phyloP scores from a whole-genome alignment of 2,113 vertebrate genomes.

The Aegithalos caudatus region DNA sequence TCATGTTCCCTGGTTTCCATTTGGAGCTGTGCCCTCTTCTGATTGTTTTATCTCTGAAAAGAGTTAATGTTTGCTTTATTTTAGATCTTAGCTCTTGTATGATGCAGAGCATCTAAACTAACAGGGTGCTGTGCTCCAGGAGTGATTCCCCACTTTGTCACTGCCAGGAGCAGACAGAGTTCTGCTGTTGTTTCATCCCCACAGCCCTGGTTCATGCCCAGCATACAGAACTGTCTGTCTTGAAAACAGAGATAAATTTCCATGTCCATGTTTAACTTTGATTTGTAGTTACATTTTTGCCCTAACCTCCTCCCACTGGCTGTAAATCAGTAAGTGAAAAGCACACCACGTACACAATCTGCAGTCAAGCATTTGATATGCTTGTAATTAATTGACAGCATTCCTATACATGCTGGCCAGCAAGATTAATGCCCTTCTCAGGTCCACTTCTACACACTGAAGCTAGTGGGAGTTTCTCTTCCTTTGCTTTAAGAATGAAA shows the following conservation, averaged over 20 bases:
- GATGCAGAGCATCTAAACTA: background rate
- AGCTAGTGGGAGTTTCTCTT: background rate
- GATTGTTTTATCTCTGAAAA: background rate
- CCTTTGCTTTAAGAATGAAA: background rate
- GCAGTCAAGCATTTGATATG: background rate
- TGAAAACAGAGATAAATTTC: background rate
- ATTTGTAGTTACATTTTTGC: constrained; percentile 23
- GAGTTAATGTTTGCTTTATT: background rate
- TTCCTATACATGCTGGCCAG: background rate
- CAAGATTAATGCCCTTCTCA: background rate
- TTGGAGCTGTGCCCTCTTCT: background rate
- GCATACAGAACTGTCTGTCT: background rate
- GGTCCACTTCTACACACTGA: background rate
- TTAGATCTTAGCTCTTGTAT: background rate
- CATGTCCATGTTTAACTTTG: background rate
- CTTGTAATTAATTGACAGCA: constrained; percentile 43
- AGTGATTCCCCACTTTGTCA: background rate
- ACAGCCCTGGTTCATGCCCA: background rate
- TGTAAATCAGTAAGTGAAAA: constrained; percentile 10
- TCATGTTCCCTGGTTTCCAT: constrained; percentile 19
- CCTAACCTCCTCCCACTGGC: background rate
- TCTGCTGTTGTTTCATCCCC: background rate
- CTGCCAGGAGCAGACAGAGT: background rate
- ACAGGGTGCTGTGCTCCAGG: background rate
- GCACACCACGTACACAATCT: background rate